These are phyloP conservation scores for Epinotia brunnichana DNA, from an alignment of 2,888 invertebrate species.

Conservation along the genomic window DNA sequence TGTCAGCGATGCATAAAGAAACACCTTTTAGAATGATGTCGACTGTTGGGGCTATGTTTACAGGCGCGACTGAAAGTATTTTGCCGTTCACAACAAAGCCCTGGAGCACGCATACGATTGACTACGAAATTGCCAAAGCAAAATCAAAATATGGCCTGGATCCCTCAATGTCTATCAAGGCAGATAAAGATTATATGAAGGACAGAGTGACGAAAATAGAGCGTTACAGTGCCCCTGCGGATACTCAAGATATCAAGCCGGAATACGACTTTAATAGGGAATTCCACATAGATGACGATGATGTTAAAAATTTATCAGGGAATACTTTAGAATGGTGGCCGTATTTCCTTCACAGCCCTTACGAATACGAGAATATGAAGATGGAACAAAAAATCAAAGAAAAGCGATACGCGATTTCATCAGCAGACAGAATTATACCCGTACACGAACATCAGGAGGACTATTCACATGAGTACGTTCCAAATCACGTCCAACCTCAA, in stretches of 20 bases:
- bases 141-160: slow-evolving; percentile 53
- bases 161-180: slow-evolving; percentile 50
- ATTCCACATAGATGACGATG: slow-evolving; percentile 66
- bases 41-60: slow-evolving; percentile 15
- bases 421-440: slow-evolving; percentile 60
- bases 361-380: slow-evolving; percentile 64
- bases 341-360: slow-evolving; percentile 63
- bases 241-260: slow-evolving; percentile 47
- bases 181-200: slow-evolving; percentile 55
- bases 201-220: slow-evolving; percentile 59
- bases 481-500: slow-evolving; percentile 43
- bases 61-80: slow-evolving; percentile 25
- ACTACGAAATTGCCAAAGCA: slow-evolving; percentile 54
- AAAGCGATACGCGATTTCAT: slow-evolving; percentile 61
- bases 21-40: slow-evolving; percentile 18
- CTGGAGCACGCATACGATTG: slow-evolving; percentile 46
- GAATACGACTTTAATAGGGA: slow-evolving; percentile 51
- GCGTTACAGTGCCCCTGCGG: slow-evolving; percentile 53
- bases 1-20: slow-evolving; percentile 18
- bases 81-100: slow-evolving; percentile 32
- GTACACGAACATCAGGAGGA: slow-evolving; percentile 67
- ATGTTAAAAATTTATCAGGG: slow-evolving; percentile 64
- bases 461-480: slow-evolving; percentile 50
- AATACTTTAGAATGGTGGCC: slow-evolving; percentile 66
- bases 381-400: slow-evolving; percentile 66